Evolutionary conservation across 2,888 invertebrate genomes (phyloP), one percentile per base, ranked within the genome.

Genomic region (Platycnemis pennipes): DNA sequence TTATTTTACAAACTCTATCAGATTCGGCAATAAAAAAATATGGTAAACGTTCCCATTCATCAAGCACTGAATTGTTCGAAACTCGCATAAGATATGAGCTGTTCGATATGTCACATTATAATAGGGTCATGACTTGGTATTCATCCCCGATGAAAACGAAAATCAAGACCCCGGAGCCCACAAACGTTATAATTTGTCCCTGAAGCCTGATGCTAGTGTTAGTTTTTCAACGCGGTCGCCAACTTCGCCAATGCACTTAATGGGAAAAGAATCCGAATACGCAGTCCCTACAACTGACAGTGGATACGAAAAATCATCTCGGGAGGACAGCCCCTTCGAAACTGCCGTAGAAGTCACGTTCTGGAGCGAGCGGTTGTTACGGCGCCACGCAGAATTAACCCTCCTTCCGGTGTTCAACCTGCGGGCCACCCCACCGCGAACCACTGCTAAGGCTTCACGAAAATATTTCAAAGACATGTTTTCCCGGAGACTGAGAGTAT

Each of bases 381-480:
- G 13, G 8, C 37, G 13, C 77, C 26, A 8, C 37, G 37, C 37
- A 8, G 77, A 77, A 4, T 77, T 37, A 31, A 37, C 13, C 77
- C 37, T 77, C 77, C 77, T 77, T 77, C 77, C 77, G 77, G 77
- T 37, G 37, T 11, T 77, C 77, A 11, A 77, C 77, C 77, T 37
- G n/a, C 4, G 77, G 77, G 31, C 3, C 77, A 37, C n/a, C n/a
- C 69, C 31, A 7, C 31, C 69, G 69, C 69, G 13, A 8, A 37
- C 77, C 26, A 37, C 37, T 37, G 26, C 77, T 77, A 77, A 26
- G 77, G 77, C 77, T 77, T 77, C 77, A 5, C 37, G 77, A 31
- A 77, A 77, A 77, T 77, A 77, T 77, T 77, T 77, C 77, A 77
- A 77, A 31, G 77, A 5, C 77, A 37, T 11, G 77, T 37, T 77